Base-by-base conservation (phyloP, 2,888 invertebrate genomes). In the Rhagonycha fulva region DNA sequence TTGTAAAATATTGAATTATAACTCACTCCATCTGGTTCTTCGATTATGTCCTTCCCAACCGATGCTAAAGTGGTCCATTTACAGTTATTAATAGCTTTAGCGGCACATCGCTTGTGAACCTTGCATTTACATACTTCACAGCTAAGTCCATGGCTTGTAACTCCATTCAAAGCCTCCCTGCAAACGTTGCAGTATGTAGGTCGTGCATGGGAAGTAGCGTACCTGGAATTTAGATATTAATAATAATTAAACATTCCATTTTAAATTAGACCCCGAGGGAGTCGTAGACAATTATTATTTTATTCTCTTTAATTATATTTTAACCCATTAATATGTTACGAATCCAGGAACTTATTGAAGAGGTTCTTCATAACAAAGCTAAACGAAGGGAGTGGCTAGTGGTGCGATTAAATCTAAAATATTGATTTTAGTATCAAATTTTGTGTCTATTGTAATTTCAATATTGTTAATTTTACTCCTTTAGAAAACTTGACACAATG, bases 111-210 rank as follows among this genome's bases (percentile, higher is more conserved):
- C 89, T 98, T 98, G 89, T 99, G 98, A 77, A 97, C 96, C 87
- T 98, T 98, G 88, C 96, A 96, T 90, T 98, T 98, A 91, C 98
- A 98, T 60, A 98, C 95, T 89, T 98, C 98, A 88, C 98, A 98
- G 81, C 97, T 97, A 47, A 98, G 92, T 61, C 98, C 98, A 87
- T 98, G 97, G 80, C 97, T 97, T 1, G 98, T 97, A 62, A 98
- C 97, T 69, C 98, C 98, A 71, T 92, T 91, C 66, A 98, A 91
- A 14, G 97, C 96, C 86, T 98, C 98, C 76, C 97, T 91, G 87
- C 98, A 99, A 62, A 98, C 97, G 88, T 98, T 98, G 90, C 98
- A 98, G 89, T 97, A 98, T 0, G 97, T 97, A 63, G 98, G 98
- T 71, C 98, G 91, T 0, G 98, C 97, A 89, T 98, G 97, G 1